phyloP scores from a whole-genome alignment of 2,113 vertebrate species.

The Planiliza haematocheilus region DNA sequence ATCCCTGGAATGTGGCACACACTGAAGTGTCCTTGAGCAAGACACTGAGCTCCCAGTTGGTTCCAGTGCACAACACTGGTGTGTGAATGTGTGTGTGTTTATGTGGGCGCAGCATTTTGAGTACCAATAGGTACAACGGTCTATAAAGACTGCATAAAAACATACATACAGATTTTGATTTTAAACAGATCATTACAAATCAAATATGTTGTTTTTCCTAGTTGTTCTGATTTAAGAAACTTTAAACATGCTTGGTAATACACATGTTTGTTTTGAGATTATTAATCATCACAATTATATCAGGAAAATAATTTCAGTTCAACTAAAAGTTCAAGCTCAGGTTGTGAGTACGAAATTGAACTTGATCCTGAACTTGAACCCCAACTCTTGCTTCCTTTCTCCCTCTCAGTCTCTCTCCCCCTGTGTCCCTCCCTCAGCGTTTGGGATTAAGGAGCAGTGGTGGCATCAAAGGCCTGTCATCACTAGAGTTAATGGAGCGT shows the following conservation, averaged over 20 bases:
- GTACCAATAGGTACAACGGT: too few species aligned
- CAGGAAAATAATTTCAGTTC: not conserved
- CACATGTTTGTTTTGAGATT: too few species aligned
- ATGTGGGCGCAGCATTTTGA: too few species aligned
- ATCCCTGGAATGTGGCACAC: too few species aligned
- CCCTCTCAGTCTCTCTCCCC: not conserved
- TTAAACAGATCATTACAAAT: not conserved
- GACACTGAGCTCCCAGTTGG: too few species aligned
- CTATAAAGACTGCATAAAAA: too few species aligned
- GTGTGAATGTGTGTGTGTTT: too few species aligned
- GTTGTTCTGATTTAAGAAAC: too few species aligned
- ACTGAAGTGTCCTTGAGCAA: too few species aligned
- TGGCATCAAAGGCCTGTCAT: conserved; percentile 79
- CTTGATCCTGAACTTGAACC: conserved; percentile 40
- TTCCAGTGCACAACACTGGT: too few species aligned
- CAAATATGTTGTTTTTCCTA: not conserved
- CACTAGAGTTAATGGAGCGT: conserved; percentile 79
- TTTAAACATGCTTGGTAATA: too few species aligned
- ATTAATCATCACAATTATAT: too few species aligned
- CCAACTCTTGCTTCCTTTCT: conserved; percentile 7
- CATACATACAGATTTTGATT: not conserved
- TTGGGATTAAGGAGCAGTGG: conserved; percentile 72
- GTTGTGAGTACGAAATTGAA: conserved; percentile 31
- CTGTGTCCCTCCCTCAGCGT: conserved; percentile 36
- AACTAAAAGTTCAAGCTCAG: conserved; percentile 10